Conservation (phyloP, 2,797 vertebrate species). For the Sebastes nivosus region DNA sequence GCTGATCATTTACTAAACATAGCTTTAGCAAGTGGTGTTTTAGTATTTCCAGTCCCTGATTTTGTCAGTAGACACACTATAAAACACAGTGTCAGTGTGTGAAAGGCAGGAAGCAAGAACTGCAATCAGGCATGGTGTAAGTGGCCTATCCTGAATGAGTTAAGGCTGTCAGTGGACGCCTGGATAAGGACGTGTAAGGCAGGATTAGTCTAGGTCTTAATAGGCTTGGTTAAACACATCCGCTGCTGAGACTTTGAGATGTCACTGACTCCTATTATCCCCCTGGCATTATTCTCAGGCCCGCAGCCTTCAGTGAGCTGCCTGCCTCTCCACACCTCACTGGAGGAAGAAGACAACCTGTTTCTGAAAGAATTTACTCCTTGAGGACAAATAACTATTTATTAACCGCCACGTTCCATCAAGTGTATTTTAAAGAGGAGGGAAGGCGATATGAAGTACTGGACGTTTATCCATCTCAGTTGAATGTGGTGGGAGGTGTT, state of each 20-base stretch:
- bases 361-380: background rate
- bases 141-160: slow-evolving; percentile 56
- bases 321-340: slow-evolving; percentile 35
- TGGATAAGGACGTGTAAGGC: slow-evolving; percentile 75
- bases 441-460: slow-evolving; percentile 3
- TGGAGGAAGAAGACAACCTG: slow-evolving; percentile 12
- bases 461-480: slow-evolving; percentile 3
- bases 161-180: slow-evolving; percentile 63
- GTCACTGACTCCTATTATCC: slow-evolving; percentile 79
- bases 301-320: slow-evolving; percentile 20
- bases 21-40: background rate
- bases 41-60: background rate
- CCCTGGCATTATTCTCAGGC: slow-evolving; percentile 55
- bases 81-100: slow-evolving; percentile 15
- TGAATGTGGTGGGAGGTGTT: slow-evolving; percentile 21
- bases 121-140: slow-evolving; percentile 46
- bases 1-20: background rate
- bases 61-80: slow-evolving; percentile 5
- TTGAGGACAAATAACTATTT: background rate
- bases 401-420: slow-evolving; percentile 4
- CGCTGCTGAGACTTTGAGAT: slow-evolving; percentile 74
- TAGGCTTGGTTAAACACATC: slow-evolving; percentile 81
- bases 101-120: slow-evolving; percentile 10
- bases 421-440: slow-evolving; percentile 3
- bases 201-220: slow-evolving; percentile 79